These are phyloP conservation scores for Remorina albescens DNA, from an alignment of 2,797 vertebrate species.

Conservation along the genomic window DNA sequence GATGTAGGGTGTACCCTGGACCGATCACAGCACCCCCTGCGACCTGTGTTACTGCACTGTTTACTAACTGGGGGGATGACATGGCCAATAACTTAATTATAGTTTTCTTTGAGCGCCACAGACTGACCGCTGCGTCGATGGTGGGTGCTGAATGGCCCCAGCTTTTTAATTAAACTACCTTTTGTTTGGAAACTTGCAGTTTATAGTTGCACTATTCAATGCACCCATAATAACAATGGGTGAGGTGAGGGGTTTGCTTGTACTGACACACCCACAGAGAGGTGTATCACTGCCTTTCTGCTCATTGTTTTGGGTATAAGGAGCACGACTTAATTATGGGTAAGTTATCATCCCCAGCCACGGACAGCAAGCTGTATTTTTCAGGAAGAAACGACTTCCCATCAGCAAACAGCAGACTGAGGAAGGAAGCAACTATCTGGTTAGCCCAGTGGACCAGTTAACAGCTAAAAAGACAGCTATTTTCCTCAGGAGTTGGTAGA, in stretches of 20 bases:
- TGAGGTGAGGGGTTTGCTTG: neutral
- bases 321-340: neutral
- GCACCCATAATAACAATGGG: neutral
- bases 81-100: neutral
- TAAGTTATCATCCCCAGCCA: neutral
- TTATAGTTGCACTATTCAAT: neutral
- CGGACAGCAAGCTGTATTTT: neutral
- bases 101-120: neutral
- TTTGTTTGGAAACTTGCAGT: neutral
- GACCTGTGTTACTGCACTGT: neutral
- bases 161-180: neutral
- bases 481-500: no score
- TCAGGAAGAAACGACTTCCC: no score
- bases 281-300: neutral
- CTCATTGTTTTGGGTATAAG: no score
- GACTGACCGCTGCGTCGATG: no score
- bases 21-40: no score
- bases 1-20: no score
- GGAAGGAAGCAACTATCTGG: no score
- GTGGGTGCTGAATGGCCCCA: neutral
- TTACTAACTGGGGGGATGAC: neutral
- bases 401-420: no score
- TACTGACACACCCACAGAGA: neutral
- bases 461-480: no score
- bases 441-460: no score